phyloP scores from a whole-genome alignment of 2,113 vertebrate species.

The Isurus oxyrinchus region DNA sequence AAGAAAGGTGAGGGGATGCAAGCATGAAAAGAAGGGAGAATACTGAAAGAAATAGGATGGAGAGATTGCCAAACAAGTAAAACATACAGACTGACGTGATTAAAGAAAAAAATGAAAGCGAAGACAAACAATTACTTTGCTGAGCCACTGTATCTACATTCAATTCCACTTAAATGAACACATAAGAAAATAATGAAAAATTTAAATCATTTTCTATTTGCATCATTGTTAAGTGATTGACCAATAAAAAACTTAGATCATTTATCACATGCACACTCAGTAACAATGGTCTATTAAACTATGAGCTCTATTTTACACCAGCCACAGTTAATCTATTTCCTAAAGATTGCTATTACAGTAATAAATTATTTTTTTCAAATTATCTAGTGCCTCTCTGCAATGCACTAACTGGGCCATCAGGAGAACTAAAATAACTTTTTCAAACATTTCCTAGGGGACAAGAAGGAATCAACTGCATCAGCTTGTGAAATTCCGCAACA shows the following conservation, averaged over 20 bases:
- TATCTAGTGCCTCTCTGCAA: not conserved
- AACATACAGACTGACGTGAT: not conserved
- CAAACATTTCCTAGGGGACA: not conserved
- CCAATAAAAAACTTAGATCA: conserved; percentile 20
- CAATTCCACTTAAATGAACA: conserved; percentile 32
- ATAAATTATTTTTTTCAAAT: not conserved
- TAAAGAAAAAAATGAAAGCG: conserved; percentile 23
- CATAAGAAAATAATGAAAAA: conserved; percentile 20
- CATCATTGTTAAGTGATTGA: not conserved
- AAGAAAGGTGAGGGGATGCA: not conserved
- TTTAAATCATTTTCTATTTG: conserved; percentile 1
- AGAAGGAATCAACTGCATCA: not conserved
- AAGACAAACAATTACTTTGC: not conserved
- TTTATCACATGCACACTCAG: not conserved
- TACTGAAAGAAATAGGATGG: not conserved
- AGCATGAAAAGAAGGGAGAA: not conserved
- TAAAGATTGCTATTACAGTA: not conserved
- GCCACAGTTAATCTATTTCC: conserved; percentile 3
- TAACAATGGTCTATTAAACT: not conserved
- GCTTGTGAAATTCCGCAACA: not conserved
- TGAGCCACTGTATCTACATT: not conserved
- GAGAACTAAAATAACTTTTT: not conserved
- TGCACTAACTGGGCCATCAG: not conserved
- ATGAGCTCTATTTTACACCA: not conserved
- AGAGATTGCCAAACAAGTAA: conserved; percentile 17